Evolutionary conservation across 2,888 invertebrate genomes (phyloP).

Genomic region (Epinotia brunnichana): DNA sequence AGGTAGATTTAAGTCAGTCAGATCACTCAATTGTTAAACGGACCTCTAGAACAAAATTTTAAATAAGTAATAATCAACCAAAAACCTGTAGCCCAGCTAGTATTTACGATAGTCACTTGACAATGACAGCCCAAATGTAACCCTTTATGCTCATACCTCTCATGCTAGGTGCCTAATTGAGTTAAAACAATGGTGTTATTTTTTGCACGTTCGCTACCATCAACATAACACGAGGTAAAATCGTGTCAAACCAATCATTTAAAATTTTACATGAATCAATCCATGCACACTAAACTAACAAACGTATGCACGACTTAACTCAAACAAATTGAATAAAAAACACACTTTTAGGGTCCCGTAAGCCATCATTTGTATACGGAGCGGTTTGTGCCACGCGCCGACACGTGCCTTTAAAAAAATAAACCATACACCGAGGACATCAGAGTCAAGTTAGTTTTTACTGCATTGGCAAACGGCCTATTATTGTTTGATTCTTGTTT

Average conservation of each 20-base stretch:
- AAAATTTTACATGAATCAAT: slow-evolving; percentile 31
- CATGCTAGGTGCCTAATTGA: too few relatives aligned
- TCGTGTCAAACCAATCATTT: slow-evolving; percentile 23
- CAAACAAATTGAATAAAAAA: slow-evolving; percentile 56
- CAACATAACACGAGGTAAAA: slow-evolving; percentile 7
- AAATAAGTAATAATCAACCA: too few relatives aligned
- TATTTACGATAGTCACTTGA: too few relatives aligned
- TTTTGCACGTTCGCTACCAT: too few relatives aligned
- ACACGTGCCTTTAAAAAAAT: slow-evolving; percentile 59
- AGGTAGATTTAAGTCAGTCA: too few relatives aligned
- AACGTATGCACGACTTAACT: slow-evolving; percentile 48
- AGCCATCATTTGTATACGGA: slow-evolving; percentile 80
- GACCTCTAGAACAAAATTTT: too few relatives aligned
- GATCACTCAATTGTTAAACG: too few relatives aligned
- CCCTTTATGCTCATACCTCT: too few relatives aligned
- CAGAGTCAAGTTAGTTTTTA: slow-evolving; percentile 11
- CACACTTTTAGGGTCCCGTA: slow-evolving; percentile 64
- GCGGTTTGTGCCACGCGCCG: slow-evolving; percentile 64
- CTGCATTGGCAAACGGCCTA: slow-evolving; percentile 5
- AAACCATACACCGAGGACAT: background rate
- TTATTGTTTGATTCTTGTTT: slow-evolving; percentile 8
- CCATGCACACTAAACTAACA: slow-evolving; percentile 45
- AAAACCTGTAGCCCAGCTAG: too few relatives aligned
- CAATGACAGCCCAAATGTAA: too few relatives aligned
- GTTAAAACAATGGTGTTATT: too few relatives aligned